These are phyloP conservation scores for Petrolisthes manimaculis DNA, from an alignment of 2,888 invertebrate species.

Conservation along the genomic window DNA sequence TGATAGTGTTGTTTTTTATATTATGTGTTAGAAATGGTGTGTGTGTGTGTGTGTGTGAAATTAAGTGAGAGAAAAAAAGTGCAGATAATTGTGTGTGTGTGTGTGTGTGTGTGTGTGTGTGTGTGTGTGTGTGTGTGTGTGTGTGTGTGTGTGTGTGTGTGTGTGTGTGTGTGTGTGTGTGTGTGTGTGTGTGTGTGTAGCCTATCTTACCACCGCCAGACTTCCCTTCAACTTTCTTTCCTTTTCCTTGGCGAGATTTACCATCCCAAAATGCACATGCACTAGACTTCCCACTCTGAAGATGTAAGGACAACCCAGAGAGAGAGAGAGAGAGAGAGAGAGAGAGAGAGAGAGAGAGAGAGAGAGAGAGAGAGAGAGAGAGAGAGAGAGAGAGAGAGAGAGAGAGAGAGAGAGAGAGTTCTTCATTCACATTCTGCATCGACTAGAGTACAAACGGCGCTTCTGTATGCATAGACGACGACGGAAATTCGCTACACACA, in stretches of 20 bases:
- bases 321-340: not conserved
- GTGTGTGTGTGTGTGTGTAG: not conserved
- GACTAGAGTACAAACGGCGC: not conserved
- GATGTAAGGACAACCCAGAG: not conserved
- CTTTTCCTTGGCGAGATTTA: not conserved
- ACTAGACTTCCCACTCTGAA: not conserved
- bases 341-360: not conserved
- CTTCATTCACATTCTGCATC: not conserved
- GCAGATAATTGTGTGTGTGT: not conserved
- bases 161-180: constrained; percentile 8
- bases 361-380: not conserved
- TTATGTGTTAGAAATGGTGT: not conserved
- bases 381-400: not conserved
- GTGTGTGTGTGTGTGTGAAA: not conserved
- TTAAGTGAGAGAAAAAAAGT: not conserved
- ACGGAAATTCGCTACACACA: not conserved
- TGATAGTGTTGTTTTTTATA: not conserved
- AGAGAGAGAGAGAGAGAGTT: not conserved
- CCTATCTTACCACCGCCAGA: not conserved
- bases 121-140: constrained; percentile 22
- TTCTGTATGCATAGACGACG: not conserved
- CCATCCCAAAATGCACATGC: not conserved
- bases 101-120: constrained; percentile 3
- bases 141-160: constrained; percentile 17
- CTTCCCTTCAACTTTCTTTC: not conserved